Evolutionary conservation across 2,113 vertebrate genomes (phyloP), one percentile per base, ranked within the genome.

Genomic region (Callospermophilus lateralis): DNA sequence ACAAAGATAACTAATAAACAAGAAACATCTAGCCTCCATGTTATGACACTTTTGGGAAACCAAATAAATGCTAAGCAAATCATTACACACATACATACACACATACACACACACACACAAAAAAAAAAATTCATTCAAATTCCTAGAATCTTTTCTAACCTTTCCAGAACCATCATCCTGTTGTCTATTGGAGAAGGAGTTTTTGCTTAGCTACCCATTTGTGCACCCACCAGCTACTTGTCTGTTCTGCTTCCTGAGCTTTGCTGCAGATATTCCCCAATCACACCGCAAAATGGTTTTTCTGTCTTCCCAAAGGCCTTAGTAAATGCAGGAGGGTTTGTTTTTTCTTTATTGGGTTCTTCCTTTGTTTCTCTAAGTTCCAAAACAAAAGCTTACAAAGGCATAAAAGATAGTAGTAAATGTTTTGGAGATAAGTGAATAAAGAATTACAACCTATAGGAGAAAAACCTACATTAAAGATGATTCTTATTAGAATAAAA

Each of bases 1-100:
- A 39, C 70, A 84, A 30, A 68, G 83, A 76, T 83, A 94, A 81
- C 61, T 76, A 88, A 74, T 87, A 86, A 58, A 19, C 4, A 48
- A 74, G 22, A 80, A 70, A 37, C 12, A 78, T 45, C 17, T 34
- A 94, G 26, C 34, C 8, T 85, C 51, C 42, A 11, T 1, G 24
- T 45, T 39, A 12, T 53, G 65, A n/a, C 19, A 3, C 13, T 39
- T 37, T 7, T 72, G 78, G 8, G 6, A 15, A 28, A 61, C 28
- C 11, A 84, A 94, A 39, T 16, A 84, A 73, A 94, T 42, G 63
- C 20, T 37, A 77, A 70, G 53, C 13, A 19, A 70, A 55, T 45
- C 68, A 77, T 90, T 68, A 45, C 4, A 63, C 1, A 53, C 26
- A 39, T 45, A 45, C 45, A 45, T 45, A 45, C 45, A 45, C 8